phyloP scores from a whole-genome alignment of 2,113 vertebrate genomes.

The Chunga burmeisteri region DNA sequence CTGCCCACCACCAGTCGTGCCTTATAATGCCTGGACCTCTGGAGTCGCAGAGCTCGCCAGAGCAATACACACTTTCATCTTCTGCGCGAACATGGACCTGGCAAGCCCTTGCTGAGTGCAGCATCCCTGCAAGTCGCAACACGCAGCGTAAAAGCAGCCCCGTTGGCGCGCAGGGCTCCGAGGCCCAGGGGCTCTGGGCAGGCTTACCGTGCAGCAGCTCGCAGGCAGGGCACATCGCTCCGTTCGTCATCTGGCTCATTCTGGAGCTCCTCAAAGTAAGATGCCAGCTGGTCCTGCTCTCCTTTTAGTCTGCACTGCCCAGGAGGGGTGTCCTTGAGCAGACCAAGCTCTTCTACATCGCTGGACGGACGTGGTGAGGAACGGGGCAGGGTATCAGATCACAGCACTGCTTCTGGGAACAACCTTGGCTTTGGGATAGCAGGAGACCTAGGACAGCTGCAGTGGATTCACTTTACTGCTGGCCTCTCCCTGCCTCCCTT shows the following conservation, averaged over 20 bases:
- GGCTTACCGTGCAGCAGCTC: neutral
- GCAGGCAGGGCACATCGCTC: neutral
- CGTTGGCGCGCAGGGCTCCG: fast-evolving
- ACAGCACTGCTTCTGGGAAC: conserved; percentile 40
- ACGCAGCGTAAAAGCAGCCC: neutral
- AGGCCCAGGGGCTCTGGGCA: neutral
- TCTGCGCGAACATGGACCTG: neutral
- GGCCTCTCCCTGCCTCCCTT: conserved; percentile 8
- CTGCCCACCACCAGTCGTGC: neutral
- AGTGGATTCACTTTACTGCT: conserved; percentile 27
- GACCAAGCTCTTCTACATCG: neutral
- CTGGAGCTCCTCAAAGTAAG: neutral
- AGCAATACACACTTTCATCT: neutral
- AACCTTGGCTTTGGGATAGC: neutral
- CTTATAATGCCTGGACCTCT: neutral
- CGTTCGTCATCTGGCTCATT: neutral
- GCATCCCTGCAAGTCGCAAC: neutral
- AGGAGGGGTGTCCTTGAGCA: conserved; percentile 6
- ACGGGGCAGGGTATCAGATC: conserved; percentile 37
- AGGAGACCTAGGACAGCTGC: conserved; percentile 56
- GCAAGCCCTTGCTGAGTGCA: neutral
- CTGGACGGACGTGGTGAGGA: neutral
- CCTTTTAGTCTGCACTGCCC: neutral
- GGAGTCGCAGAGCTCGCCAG: neutral
- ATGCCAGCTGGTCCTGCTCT: conserved; percentile 2